Conservation (phyloP, 2,888 invertebrate genomes). For the Ptilodon capucinus region DNA sequence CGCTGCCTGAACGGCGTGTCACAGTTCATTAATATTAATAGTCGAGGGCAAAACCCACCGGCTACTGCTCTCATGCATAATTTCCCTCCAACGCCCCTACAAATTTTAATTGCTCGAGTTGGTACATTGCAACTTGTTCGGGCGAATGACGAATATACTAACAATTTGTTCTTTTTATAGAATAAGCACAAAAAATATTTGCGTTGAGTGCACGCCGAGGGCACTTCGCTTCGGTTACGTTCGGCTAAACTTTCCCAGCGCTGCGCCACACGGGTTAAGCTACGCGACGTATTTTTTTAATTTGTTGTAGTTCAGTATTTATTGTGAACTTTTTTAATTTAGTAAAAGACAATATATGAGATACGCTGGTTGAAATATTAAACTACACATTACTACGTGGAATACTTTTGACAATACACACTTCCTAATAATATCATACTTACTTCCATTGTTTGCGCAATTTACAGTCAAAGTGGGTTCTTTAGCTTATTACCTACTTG, state of each 20-base stretch:
- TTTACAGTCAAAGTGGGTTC: constrained; percentile 4
- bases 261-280: constrained; percentile 18
- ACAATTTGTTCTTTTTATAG: constrained; percentile 32
- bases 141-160: constrained; percentile 40
- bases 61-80: constrained; percentile 75
- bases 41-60: constrained; percentile 54
- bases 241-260: constrained; percentile 29
- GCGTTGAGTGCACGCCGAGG: constrained; percentile 16
- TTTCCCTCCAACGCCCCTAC: constrained; percentile 59
- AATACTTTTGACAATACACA: no score
- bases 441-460: neutral
- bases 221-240: constrained; percentile 27
- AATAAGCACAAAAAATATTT: constrained; percentile 37
- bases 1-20: constrained; percentile 64
- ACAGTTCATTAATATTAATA: constrained; percentile 79
- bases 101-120: constrained; percentile 74
- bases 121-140: constrained; percentile 53
- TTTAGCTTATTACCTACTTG: constrained; percentile 22
- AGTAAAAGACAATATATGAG: constrained; percentile 17
- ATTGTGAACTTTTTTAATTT: constrained; percentile 31
- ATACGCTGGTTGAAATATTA: constrained; percentile 10
- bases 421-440: no score
- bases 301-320: constrained; percentile 33
- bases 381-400: no score
- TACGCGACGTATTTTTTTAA: constrained; percentile 33